Conservation (phyloP, 2,888 invertebrate species). For the Poecilobothrus nobilitatus region DNA sequence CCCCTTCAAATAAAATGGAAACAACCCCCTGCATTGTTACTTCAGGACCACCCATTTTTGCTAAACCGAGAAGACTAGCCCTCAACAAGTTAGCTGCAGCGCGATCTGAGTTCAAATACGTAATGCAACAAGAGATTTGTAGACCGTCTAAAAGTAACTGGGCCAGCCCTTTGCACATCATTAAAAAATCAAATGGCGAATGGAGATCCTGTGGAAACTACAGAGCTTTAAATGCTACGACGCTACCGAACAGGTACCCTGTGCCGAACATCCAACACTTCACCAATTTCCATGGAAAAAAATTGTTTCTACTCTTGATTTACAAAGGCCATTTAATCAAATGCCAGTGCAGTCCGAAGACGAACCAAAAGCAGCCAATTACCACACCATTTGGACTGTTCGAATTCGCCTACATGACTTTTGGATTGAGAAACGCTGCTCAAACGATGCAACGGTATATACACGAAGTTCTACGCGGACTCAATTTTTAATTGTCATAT, state of each 20-base stretch:
- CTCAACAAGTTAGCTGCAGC: conserved; percentile 19
- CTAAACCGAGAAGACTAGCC: conserved; percentile 15
- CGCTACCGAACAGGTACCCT: conserved; percentile 14
- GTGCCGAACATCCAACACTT: conserved; percentile 22
- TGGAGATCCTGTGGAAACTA: conserved; percentile 33
- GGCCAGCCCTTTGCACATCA: conserved; percentile 37
- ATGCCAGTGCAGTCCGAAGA: conserved; percentile 19
- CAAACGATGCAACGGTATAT: conserved; percentile 22
- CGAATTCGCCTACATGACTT: conserved; percentile 20
- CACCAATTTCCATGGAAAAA: conserved; percentile 16
- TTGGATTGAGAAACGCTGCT: conserved; percentile 21
- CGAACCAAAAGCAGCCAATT: conserved; percentile 21
- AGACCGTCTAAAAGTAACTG: conserved; percentile 39
- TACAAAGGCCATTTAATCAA: conserved; percentile 22
- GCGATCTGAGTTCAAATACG: conserved; percentile 18
- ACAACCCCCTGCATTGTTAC: conserved; percentile 17
- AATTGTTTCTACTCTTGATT: conserved; percentile 20
- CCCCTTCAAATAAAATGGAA: neutral
- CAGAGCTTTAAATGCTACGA: neutral
- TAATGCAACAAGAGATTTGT: conserved; percentile 35
- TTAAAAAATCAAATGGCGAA: conserved; percentile 21
- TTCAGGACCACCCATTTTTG: conserved; percentile 17
- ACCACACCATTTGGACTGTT: conserved; percentile 22
- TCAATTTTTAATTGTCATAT: conserved; percentile 16
- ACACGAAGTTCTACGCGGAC: conserved; percentile 18